Conservation (phyloP, 2,888 invertebrate species). For the Polymixis flavicincta region DNA sequence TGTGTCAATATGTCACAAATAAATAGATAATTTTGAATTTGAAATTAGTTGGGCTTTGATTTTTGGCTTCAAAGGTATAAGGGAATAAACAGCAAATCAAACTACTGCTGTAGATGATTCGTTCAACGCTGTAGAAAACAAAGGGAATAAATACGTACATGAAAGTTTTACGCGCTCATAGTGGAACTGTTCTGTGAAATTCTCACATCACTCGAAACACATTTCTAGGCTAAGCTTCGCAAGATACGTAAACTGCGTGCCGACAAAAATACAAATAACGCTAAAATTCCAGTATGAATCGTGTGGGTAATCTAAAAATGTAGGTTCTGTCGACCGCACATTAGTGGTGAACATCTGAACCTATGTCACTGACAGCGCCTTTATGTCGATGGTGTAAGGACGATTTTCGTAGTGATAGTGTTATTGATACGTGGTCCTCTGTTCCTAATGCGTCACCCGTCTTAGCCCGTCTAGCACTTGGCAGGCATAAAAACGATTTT, state of each 20-base stretch:
- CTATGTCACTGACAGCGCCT: not conserved
- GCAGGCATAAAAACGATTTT: conserved; percentile 5
- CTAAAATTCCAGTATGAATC: not conserved
- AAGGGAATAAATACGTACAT: no score
- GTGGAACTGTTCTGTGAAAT: not conserved
- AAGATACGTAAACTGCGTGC: not conserved
- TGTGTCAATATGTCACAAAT: no score
- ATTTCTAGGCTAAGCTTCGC: not conserved
- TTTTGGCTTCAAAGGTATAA: not conserved
- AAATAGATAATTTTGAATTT: no score
- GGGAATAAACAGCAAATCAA: not conserved
- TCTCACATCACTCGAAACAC: not conserved
- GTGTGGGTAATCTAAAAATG: not conserved
- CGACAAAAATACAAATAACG: not conserved
- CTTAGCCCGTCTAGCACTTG: not conserved
- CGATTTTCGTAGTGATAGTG: not conserved
- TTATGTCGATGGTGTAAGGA: not conserved
- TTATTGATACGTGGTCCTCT: not conserved
- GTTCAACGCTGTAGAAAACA: not conserved
- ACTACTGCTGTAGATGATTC: not conserved
- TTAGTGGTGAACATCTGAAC: not conserved
- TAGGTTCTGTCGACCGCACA: not conserved
- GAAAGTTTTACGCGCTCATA: not conserved
- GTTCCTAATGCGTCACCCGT: not conserved
- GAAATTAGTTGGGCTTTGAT: not conserved